A percentile compares a stretch with the other conserved stretches of the same genome.
Conservation (phyloP, 2,113 vertebrate species). For the Clupea harengus region DNA sequence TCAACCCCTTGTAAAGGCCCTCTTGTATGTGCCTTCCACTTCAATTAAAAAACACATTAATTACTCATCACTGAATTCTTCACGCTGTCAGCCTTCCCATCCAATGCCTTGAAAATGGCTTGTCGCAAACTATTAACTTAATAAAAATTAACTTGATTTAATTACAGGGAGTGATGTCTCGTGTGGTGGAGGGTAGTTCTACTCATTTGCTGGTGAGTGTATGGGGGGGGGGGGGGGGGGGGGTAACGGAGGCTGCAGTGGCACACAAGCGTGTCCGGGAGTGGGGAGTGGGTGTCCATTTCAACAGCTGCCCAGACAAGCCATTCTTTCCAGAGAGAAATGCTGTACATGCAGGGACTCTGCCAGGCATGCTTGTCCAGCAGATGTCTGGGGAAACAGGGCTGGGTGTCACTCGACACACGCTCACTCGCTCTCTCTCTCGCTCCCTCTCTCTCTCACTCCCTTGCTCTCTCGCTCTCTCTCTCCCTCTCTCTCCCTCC, state of each 20-base stretch:
- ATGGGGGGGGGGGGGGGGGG: not conserved
- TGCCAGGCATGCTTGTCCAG: not conserved
- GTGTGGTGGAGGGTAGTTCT: conserved; percentile 7
- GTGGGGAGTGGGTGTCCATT: not conserved
- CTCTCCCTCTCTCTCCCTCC: not conserved
- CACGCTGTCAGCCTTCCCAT: not conserved
- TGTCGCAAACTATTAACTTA: conserved; percentile 9
- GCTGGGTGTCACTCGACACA: not conserved
- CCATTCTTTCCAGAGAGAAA: not conserved
- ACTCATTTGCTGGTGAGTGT: not conserved
- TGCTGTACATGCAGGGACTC: not conserved
- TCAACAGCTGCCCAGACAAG: not conserved
- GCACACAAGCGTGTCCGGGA: not conserved
- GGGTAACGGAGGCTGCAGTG: not conserved
- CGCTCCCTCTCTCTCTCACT: not conserved
- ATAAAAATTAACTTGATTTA: conserved; percentile 15
- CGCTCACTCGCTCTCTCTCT: not conserved
- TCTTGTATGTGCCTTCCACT: conserved; percentile 4
- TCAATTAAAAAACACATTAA: conserved; percentile 20
- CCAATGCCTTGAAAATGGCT: not conserved
- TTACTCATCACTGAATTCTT: not conserved
- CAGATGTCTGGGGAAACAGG: conserved; percentile 3
- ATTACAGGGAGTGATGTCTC: not conserved
- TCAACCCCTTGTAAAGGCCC: not conserved
- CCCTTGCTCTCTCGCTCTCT: not conserved